phyloP scores from a whole-genome alignment of 2,797 vertebrate species.

The Trematomus bernacchii region DNA sequence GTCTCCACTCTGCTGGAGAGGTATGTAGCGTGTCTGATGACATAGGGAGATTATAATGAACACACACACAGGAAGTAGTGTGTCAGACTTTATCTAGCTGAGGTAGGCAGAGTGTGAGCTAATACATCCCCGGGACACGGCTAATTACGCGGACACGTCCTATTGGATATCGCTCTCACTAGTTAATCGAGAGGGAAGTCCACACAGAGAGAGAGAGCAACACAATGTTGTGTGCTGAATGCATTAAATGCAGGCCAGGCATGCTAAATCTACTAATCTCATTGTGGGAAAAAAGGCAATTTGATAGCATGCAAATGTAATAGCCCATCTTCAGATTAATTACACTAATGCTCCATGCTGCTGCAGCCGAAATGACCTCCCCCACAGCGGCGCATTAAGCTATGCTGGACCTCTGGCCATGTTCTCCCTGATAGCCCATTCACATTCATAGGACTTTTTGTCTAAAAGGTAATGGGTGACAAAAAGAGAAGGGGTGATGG shows the following conservation, averaged over 20 bases:
- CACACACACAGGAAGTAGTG: conserved; percentile 39
- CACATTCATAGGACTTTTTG: conserved; percentile 20
- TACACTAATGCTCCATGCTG: conserved; percentile 35
- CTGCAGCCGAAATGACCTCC: conserved; percentile 30
- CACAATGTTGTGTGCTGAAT: conserved; percentile 1
- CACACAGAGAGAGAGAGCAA: conserved; percentile 26
- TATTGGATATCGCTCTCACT: conserved; percentile 56
- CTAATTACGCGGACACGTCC: conserved; percentile 69
- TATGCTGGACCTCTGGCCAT: conserved; percentile 20
- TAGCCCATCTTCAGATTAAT: conserved; percentile 51
- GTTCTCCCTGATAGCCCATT: conserved; percentile 16
- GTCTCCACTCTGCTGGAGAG: conserved; percentile 21
- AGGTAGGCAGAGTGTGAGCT: conserved; percentile 54
- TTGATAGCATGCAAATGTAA: conserved; percentile 56
- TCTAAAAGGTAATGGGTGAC: conserved; percentile 27
- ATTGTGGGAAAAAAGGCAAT: conserved; percentile 39
- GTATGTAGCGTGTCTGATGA: conserved; percentile 28
- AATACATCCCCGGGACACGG: conserved; percentile 57
- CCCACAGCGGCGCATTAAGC: conserved; percentile 19
- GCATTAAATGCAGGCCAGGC: conserved; percentile 31
- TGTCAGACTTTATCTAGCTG: conserved; percentile 58
- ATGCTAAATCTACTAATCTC: conserved; percentile 45
- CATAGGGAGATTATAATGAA: conserved; percentile 42
- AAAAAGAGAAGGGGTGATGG: not conserved
- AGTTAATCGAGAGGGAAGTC: conserved; percentile 42